These are phyloP conservation scores for Xiphophorus maculatus DNA, from an alignment of 2,113 vertebrate genomes.

Conservation along the genomic window DNA sequence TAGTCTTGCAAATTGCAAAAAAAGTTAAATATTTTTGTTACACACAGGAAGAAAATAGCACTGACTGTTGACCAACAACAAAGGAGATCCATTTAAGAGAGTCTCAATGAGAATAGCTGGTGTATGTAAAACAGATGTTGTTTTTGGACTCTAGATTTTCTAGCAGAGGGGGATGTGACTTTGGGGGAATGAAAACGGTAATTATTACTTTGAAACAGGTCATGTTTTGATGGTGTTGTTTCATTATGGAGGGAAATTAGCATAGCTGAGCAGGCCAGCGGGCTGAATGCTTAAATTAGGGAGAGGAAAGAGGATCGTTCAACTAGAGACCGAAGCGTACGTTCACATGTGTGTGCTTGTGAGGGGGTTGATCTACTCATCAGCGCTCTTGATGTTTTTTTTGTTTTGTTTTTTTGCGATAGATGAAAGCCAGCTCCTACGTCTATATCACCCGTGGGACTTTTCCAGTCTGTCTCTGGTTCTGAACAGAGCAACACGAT, in stretches of 20 bases:
- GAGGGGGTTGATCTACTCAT: constrained; percentile 22
- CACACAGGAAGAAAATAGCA: background rate
- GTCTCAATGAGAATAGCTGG: background rate
- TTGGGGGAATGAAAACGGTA: constrained; percentile 58
- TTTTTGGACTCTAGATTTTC: constrained; percentile 7
- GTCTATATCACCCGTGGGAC: constrained; percentile 48
- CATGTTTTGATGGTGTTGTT: constrained; percentile 67
- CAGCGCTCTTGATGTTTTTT: constrained; percentile 29
- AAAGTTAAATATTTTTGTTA: too few relatives aligned
- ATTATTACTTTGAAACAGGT: constrained; percentile 71
- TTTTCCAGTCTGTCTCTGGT: constrained; percentile 16
- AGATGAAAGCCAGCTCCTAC: constrained; percentile 17
- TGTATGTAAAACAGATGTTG: constrained; percentile 1
- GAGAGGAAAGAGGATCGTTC: constrained; percentile 18
- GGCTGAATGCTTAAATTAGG: constrained; percentile 69
- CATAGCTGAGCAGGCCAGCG: constrained; percentile 58
- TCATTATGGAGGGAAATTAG: constrained; percentile 68
- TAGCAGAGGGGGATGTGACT: constrained; percentile 19
- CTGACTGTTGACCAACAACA: background rate
- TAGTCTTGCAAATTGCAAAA: too few relatives aligned
- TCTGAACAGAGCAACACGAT: constrained; percentile 34
- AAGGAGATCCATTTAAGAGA: constrained; percentile 7
- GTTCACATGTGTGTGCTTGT: constrained; percentile 13
- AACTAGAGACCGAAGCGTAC: constrained; percentile 2
- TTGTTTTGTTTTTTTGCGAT: background rate